phyloP scores from a whole-genome alignment of 2,888 invertebrate species.

The Agriopis leucophaearia region DNA sequence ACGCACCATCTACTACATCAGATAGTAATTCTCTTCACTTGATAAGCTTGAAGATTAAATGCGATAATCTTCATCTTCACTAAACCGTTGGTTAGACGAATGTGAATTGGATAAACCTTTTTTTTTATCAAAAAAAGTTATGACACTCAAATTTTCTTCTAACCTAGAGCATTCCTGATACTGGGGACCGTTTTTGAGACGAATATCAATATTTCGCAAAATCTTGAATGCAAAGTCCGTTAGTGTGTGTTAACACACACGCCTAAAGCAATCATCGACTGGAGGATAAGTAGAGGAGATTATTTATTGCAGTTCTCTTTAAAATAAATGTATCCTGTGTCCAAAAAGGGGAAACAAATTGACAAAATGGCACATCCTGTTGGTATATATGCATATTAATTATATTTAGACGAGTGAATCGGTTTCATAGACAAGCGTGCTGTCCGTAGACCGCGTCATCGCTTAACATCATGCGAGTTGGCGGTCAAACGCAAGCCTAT shows the following conservation, averaged over 20 bases:
- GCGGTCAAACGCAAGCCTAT: too few species aligned
- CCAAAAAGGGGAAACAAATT: conserved; percentile 74
- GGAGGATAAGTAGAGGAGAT: conserved; percentile 14
- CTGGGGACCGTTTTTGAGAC: background rate
- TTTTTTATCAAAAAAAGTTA: too few species aligned
- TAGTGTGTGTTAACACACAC: conserved; percentile 1
- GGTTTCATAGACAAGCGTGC: too few species aligned
- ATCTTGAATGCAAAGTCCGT: background rate
- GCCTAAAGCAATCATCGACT: conserved; percentile 14
- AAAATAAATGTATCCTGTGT: conserved; percentile 72
- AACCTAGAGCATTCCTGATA: too few species aligned
- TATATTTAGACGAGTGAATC: too few species aligned
- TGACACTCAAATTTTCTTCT: too few species aligned
- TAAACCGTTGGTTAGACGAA: conserved; percentile 4
- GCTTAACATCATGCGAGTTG: too few species aligned
- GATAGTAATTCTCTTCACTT: conserved; percentile 15
- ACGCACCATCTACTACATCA: conserved; percentile 26
- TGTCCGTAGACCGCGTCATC: too few species aligned
- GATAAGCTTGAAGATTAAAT: conserved; percentile 29
- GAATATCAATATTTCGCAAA: background rate
- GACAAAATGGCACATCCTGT: conserved; percentile 72
- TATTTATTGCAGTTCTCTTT: conserved; percentile 52
- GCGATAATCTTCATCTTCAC: conserved; percentile 18
- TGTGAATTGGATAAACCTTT: too few species aligned
- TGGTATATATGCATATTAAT: background rate